Evolutionary conservation across 2,113 vertebrate species (phyloP).

Genomic region (Rhabdornis inornatus): DNA sequence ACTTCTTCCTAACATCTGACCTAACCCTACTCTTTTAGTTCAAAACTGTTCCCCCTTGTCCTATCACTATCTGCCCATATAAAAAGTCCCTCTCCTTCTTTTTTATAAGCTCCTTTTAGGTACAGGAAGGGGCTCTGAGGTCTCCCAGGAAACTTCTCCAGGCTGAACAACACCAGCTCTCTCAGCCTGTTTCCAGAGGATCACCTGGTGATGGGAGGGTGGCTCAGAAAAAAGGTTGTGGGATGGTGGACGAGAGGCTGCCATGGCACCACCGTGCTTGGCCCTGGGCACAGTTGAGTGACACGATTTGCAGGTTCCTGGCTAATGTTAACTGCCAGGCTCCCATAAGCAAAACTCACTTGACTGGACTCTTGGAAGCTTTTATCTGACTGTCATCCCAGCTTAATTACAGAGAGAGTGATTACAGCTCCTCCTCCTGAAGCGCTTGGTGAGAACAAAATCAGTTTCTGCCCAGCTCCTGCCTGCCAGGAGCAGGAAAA

Average conservation of each 20-base stretch:
- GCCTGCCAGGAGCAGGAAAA: background rate
- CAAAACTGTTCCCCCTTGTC: background rate
- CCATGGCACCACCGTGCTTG: rapidly evolving
- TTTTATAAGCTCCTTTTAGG: background rate
- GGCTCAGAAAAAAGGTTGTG: background rate
- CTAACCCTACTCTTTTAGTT: background rate
- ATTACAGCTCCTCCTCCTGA: conserved; percentile 14
- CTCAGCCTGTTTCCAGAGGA: background rate
- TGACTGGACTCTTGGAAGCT: background rate
- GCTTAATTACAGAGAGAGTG: conserved; percentile 14
- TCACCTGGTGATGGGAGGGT: background rate
- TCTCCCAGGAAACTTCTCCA: background rate
- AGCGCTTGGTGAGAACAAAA: background rate
- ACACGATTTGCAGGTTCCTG: background rate
- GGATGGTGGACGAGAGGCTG: background rate
- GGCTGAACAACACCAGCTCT: background rate
- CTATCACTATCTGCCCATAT: background rate
- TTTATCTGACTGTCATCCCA: background rate
- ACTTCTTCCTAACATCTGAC: background rate
- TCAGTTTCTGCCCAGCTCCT: background rate
- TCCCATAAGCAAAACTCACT: background rate
- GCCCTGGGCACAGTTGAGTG: background rate
- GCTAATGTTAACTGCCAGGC: background rate
- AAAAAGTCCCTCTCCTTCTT: background rate
- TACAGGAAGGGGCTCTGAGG: background rate